Percentiles rank a stretch among this genome's conserved stretches.
These are phyloP conservation scores for Hoplostethus atlanticus DNA, from an alignment of 2,797 vertebrate species.

Conservation along the genomic window DNA sequence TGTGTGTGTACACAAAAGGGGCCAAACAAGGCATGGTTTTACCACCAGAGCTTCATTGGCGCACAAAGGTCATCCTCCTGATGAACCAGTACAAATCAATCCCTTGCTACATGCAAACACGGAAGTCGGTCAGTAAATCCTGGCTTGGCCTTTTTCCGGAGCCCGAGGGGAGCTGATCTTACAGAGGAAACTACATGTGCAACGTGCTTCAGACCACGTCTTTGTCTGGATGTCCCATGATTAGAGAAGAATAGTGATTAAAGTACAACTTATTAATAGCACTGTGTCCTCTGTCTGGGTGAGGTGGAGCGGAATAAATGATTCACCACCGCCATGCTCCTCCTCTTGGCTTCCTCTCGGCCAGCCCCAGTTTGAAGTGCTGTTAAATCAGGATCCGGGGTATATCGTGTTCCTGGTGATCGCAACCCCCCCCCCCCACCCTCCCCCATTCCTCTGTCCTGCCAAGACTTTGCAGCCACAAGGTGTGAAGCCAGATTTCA, in stretches of 20 bases:
- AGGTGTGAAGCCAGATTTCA: slow-evolving; percentile 81
- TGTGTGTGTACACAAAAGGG: slow-evolving; percentile 50
- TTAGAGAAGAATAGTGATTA: slow-evolving; percentile 19
- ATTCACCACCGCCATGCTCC: slow-evolving; percentile 81
- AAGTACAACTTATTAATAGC: slow-evolving; percentile 43
- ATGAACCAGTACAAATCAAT: slow-evolving; percentile 51
- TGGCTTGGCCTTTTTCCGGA: slow-evolving; percentile 27
- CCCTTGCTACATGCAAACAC: neutral
- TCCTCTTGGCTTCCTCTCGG: slow-evolving; percentile 69
- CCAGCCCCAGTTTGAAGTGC: slow-evolving; percentile 73
- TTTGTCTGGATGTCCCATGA: neutral
- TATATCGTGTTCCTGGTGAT: slow-evolving; percentile 83
- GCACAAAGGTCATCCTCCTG: slow-evolving; percentile 58
- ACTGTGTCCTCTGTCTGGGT: slow-evolving; percentile 52
- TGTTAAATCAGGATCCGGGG: slow-evolving; percentile 80
- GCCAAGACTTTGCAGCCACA: slow-evolving; percentile 78
- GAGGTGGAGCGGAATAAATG: slow-evolving; percentile 78
- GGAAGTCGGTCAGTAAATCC: slow-evolving; percentile 43
- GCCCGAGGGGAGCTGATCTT: slow-evolving; percentile 13
- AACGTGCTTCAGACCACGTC: neutral
- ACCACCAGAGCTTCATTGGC: slow-evolving; percentile 53
- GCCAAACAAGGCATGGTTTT: slow-evolving; percentile 62
- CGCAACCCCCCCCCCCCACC: slow-evolving; percentile 62
- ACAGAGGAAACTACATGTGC: neutral
- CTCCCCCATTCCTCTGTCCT: slow-evolving; percentile 23